phyloP scores from a whole-genome alignment of 2,797 vertebrate genomes.

The Intellagama lesueurii region DNA sequence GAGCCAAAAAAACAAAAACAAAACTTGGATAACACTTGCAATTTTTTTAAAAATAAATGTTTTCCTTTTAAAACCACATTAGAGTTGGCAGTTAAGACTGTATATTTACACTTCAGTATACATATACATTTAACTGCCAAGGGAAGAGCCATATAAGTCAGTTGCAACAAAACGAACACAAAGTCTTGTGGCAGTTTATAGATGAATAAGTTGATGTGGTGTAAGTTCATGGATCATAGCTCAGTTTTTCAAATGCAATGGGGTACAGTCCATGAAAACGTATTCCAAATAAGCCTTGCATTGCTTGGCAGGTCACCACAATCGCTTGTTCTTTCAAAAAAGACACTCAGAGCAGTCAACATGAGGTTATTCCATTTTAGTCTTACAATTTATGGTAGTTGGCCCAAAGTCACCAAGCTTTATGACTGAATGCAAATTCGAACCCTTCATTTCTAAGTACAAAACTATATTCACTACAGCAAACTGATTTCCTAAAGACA shows the following conservation, averaged over 20 bases:
- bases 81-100: background rate
- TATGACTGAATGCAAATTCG: background rate
- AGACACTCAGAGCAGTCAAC: background rate
- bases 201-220: background rate
- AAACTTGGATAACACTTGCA: background rate
- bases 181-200: background rate
- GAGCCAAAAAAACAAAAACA: background rate
- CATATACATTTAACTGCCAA: background rate
- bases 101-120: background rate
- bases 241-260: background rate
- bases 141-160: too few relatives aligned
- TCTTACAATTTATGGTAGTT: background rate
- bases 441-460: background rate
- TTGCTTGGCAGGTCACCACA: background rate
- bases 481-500: background rate
- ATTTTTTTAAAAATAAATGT: background rate
- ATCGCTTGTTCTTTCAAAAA: background rate
- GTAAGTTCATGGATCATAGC: background rate
- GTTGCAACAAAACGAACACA: background rate
- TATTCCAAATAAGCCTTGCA: background rate
- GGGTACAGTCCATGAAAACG: background rate
- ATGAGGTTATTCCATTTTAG: background rate
- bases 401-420: background rate
- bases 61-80: too few relatives aligned
- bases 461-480: background rate